These are phyloP conservation scores for Drosophila mimica DNA, from an alignment of 2,888 invertebrate genomes.

Conservation along the genomic window DNA sequence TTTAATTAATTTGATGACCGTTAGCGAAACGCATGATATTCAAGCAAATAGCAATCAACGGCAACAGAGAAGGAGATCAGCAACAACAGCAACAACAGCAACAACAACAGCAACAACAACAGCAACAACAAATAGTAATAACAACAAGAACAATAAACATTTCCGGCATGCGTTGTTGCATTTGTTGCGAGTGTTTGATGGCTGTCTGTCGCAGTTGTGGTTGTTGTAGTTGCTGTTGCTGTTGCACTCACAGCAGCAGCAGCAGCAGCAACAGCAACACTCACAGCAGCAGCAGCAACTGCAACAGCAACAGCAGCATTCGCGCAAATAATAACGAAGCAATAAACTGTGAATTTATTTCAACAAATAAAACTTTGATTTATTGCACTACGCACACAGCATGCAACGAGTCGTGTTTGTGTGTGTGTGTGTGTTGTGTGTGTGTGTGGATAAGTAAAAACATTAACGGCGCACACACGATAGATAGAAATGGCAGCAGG, in stretches of 20 bases:
- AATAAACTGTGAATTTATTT: slow-evolving; percentile 84
- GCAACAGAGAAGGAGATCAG: slow-evolving; percentile 28
- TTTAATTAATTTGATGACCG: slow-evolving; percentile 49
- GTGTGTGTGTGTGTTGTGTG: slow-evolving; percentile 4
- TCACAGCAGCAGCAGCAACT: not conserved
- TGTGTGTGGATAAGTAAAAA: slow-evolving; percentile 39
- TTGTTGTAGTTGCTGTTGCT: slow-evolving; percentile 20
- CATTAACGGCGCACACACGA: slow-evolving; percentile 62
- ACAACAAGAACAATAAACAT: slow-evolving; percentile 57
- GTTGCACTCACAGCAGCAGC: slow-evolving; percentile 7
- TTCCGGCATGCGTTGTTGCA: slow-evolving; percentile 65
- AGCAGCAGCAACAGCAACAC: not conserved
- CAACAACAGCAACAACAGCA: slow-evolving; percentile 1
- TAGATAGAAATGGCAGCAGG: slow-evolving; percentile 51
- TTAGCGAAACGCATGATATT: slow-evolving; percentile 48
- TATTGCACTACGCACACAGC: slow-evolving; percentile 83
- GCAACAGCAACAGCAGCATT: slow-evolving; percentile 17
- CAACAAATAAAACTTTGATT: slow-evolving; percentile 84
- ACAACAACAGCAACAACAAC: slow-evolving; percentile 9
- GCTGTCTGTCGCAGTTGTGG: slow-evolving; percentile 57
- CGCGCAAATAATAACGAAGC: slow-evolving; percentile 81
- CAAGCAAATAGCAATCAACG: slow-evolving; percentile 61
- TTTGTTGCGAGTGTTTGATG: slow-evolving; percentile 64
- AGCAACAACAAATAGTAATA: slow-evolving; percentile 13
- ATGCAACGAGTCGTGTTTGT: slow-evolving; percentile 59